Conservation (phyloP, 2,888 invertebrate genomes). For the Pachymerium ferrugineum region DNA sequence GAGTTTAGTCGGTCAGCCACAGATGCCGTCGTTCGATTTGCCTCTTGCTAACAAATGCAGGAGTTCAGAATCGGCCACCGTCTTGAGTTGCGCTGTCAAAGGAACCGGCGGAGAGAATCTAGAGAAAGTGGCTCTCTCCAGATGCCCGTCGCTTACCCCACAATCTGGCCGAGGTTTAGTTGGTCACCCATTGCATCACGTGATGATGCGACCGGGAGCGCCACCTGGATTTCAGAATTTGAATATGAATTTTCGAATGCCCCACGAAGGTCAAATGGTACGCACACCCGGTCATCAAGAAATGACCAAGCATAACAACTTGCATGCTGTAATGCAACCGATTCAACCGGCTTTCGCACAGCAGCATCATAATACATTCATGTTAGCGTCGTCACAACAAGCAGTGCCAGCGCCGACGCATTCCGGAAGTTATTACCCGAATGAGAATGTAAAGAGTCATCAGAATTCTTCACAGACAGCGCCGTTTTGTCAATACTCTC, state of each 20-base stretch:
- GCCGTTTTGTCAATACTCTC: conserved; percentile 4
- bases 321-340: background rate
- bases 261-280: background rate
- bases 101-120: background rate
- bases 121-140: background rate
- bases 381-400: no score
- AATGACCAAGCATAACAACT: background rate
- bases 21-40: background rate
- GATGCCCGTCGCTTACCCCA: background rate
- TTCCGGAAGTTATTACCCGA: background rate
- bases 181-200: background rate
- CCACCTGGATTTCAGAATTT: background rate
- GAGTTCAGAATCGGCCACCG: background rate
- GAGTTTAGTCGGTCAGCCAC: background rate
- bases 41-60: background rate
- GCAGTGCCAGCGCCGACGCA: background rate
- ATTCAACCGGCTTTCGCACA: background rate
- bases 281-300: conserved; percentile 5
- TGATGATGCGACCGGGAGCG: background rate
- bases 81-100: background rate
- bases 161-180: background rate
- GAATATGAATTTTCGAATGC: conserved; percentile 11
- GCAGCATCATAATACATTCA: background rate
- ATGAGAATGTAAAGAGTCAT: background rate
- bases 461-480: conserved; percentile 10